Base-by-base conservation (phyloP, 2,797 vertebrate species). In the Melanotaenia boesemani region DNA sequence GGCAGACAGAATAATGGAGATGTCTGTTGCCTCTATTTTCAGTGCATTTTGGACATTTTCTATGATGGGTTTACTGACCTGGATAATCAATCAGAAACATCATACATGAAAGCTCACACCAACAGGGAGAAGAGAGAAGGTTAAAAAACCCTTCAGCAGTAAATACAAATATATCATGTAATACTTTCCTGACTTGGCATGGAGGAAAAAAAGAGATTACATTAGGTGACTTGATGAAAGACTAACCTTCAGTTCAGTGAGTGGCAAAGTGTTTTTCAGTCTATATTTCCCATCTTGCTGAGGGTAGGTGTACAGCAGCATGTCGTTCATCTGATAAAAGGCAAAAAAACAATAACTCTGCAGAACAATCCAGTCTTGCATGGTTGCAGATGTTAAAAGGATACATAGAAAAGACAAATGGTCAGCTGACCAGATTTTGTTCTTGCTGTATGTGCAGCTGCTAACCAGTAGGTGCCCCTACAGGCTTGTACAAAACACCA, bases 271-370 rank as follows among this genome's bases (percentile, higher is more conserved):
- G 76, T 95, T 97, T 89, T 97, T 99, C 82, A 99, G 94, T 79
- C 92, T 93, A 90, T 98, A 99, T 92, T 97, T 99, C 37, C 98
- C 97, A 10, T 98, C 96, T 90, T 98, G 98, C 91, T 98, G 96
- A 56, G 98, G 97, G 82, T 95, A 97, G 0, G 98, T 99, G 87
- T 99, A 99, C 24, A 99, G 95, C 79, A 99, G 92, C 77, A 98
- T 90, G 22, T 99, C 98, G 34, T 95, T 99, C 97, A 99, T 99
- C 98, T 99, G 77, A 46, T 22, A 85, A 77, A 37, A 88, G 7
- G 78, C 24, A 18, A 74, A 9, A 9, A 64, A 12, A 56, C 26
- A 56, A 22, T 58, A 5, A 62, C 30, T 10, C 5, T 16, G 16
- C 30, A 50, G 6, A 34, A 50, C 20, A 32, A 20, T 30, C 20